These are phyloP conservation scores for Enteromius trimaculatus DNA, from an alignment of 2,797 vertebrate species.

Conservation along the genomic window DNA sequence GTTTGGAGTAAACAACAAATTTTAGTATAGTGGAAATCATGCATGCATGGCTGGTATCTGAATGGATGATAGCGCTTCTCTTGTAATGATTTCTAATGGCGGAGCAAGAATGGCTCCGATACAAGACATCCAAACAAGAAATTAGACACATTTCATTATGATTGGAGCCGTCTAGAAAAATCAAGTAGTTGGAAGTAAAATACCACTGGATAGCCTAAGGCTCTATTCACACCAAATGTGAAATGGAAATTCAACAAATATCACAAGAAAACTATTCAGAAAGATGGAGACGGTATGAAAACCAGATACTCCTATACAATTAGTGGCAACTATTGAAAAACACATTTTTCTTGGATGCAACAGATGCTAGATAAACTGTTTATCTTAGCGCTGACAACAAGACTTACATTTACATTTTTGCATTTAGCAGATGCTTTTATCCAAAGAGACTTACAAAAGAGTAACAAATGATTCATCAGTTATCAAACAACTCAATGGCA, in stretches of 20 bases:
- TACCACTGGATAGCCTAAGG: not conserved
- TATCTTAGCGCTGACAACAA: not conserved
- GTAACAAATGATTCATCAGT: not conserved
- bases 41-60: not conserved
- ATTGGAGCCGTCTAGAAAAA: not conserved
- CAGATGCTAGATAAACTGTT: not conserved
- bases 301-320: not conserved
- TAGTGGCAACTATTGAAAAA: not conserved
- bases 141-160: not conserved
- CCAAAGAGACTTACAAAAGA: not conserved
- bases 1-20: not conserved
- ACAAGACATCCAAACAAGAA: not conserved
- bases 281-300: not conserved
- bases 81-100: not conserved
- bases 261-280: not conserved
- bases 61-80: not conserved
- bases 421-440: not conserved
- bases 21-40: not conserved
- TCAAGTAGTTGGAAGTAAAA: not conserved
- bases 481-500: not conserved
- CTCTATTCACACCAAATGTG: not conserved
- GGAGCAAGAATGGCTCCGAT: not conserved
- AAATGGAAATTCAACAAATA: not conserved
- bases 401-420: not conserved
- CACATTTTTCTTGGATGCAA: not conserved